Conservation (phyloP, 2,888 invertebrate genomes). For the Parelbella ahira region DNA sequence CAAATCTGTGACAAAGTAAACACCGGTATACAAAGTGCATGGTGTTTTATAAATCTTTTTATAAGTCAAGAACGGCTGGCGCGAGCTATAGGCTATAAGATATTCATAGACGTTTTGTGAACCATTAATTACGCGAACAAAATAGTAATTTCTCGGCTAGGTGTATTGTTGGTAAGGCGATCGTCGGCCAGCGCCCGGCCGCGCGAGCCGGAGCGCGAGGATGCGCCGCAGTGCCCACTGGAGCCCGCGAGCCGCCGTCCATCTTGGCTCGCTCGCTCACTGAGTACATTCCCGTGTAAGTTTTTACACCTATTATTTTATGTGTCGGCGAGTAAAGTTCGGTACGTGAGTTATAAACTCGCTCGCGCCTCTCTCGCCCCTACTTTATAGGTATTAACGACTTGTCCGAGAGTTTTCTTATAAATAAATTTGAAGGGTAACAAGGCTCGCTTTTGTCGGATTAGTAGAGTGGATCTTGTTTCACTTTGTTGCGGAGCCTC, state of each 20-base stretch:
- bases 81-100: slow-evolving; percentile 19
- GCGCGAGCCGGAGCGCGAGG: too few relatives aligned
- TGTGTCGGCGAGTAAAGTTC: slow-evolving; percentile 81
- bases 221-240: slow-evolving; percentile 27
- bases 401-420: slow-evolving; percentile 81
- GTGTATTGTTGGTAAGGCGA: slow-evolving; percentile 28
- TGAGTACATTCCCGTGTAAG: slow-evolving; percentile 81
- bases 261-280: slow-evolving; percentile 73
- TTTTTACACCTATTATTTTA: slow-evolving; percentile 82
- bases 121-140: slow-evolving; percentile 25
- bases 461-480: slow-evolving; percentile 81
- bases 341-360: slow-evolving; percentile 81
- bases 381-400: slow-evolving; percentile 82
- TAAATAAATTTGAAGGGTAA: slow-evolving; percentile 82
- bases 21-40: too few relatives aligned
- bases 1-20: too few relatives aligned
- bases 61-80: slow-evolving; percentile 2
- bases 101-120: slow-evolving; percentile 19
- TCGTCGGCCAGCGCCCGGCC: slow-evolving; percentile 33
- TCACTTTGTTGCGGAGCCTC: slow-evolving; percentile 77
- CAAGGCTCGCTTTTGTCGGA: slow-evolving; percentile 81
- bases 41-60: slow-evolving; percentile 1
- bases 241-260: slow-evolving; percentile 52
- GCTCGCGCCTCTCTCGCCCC: slow-evolving; percentile 79
- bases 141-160: slow-evolving; percentile 20